Base-by-base conservation (phyloP, 2,888 invertebrate genomes). In the Laspeyria flexula region DNA sequence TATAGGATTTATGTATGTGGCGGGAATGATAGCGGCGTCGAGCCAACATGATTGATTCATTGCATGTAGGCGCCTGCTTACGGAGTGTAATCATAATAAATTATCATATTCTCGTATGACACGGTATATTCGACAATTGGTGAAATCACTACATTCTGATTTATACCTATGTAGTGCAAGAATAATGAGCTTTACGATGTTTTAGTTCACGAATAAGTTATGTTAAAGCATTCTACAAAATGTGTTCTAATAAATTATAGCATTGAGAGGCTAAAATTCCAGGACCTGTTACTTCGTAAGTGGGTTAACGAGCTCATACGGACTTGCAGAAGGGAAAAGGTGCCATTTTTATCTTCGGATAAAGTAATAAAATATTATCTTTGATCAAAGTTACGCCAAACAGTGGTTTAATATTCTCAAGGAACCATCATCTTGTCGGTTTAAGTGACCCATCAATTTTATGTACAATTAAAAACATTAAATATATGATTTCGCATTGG, bases 11-110 rank as follows among this genome's bases (percentile, higher is more conserved):
- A 66, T 60, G 35, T 31, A 43, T 43, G 56, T 46, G 52, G 51
- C 16, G 43, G 21, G 23, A 16, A 51, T 66, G 67, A 70, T 63
- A 70, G 48, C 42, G 43, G 34, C 39, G 50, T 62, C 52, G 49
- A 53, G 47, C 38, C 42, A 29, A 18, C 39, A 23, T 60, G 71
- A 70, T 70, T 66, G 71, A 70, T 70, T 63, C 46, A 55, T 55
- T 51, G 55, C 50, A 40, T 47, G 48, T 54, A 49, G 45, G 50
- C 43, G 42, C 15, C 21, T 11, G 27, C 45, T 38, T 48, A 46
- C 46, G 34, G 48, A 35, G 52, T 13, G 46, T 55, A 57, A 52
- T 65, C 60, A 52, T 57, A 54, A 60, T 65, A 65, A 54, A 65
- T 65, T 65, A 53, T 55, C 44, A 57, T 65, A 45, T 47, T 34